A percentile compares a stretch with the other conserved stretches of the same genome.
Evolutionary conservation across 2,888 invertebrate genomes (phyloP).

Genomic region (Papilio gigon): DNA sequence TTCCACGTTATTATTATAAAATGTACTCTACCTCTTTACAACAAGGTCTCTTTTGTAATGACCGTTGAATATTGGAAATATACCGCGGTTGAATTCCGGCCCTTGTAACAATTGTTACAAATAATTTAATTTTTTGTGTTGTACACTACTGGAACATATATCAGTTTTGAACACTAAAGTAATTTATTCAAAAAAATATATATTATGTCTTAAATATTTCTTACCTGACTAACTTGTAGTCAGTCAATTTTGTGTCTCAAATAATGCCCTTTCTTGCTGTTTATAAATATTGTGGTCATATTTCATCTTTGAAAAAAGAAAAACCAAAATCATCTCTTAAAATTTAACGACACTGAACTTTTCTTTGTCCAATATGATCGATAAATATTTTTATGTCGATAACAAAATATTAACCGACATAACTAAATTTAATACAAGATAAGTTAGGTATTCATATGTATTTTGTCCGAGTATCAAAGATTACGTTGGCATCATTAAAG

Average conservation of each 20-base stretch:
- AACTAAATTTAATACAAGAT: slow-evolving; percentile 11
- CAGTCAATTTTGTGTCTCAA: background rate
- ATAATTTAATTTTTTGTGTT: slow-evolving; percentile 34
- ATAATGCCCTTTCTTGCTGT: too few relatives aligned
- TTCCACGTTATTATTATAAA: background rate
- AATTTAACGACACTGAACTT: too few relatives aligned
- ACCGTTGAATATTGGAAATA: background rate
- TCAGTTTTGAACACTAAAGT: slow-evolving; percentile 8
- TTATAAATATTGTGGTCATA: too few relatives aligned
- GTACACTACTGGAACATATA: background rate
- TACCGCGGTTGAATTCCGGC: slow-evolving; percentile 30
- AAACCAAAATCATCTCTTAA: too few relatives aligned
- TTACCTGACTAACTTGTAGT: too few relatives aligned
- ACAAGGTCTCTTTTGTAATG: slow-evolving; percentile 5
- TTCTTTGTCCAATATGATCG: too few relatives aligned
- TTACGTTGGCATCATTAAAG: slow-evolving; percentile 31
- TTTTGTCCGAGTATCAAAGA: slow-evolving; percentile 32
- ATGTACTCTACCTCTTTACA: background rate
- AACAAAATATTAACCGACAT: slow-evolving; percentile 4
- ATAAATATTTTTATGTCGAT: background rate
- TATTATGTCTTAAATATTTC: background rate
- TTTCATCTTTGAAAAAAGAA: too few relatives aligned
- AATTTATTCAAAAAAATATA: slow-evolving; percentile 3
- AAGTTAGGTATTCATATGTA: slow-evolving; percentile 21
- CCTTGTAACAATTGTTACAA: slow-evolving; percentile 36